A percentile compares a stretch with the other conserved stretches of the same genome.
Evolutionary conservation across 2,113 vertebrate genomes (phyloP).

Genomic region (Hemichromis elongatus): DNA sequence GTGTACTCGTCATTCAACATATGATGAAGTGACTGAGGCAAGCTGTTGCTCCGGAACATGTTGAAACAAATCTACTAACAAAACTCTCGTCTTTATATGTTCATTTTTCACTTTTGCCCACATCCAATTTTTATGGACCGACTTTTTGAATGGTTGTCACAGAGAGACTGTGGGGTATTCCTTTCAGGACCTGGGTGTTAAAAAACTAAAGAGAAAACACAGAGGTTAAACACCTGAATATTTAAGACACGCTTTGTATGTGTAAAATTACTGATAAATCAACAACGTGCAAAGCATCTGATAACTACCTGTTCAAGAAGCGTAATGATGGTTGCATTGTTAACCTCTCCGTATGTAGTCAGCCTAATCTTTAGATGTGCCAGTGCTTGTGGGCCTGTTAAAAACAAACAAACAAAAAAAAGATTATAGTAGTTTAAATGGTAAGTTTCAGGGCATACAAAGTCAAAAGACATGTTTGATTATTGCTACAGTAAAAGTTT

Average conservation of each 20-base stretch:
- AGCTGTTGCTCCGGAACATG: too few species aligned
- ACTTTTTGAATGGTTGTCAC: not conserved
- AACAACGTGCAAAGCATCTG: not conserved
- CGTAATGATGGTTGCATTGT: too few species aligned
- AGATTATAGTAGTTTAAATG: too few species aligned
- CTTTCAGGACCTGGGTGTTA: not conserved
- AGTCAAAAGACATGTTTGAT: too few species aligned
- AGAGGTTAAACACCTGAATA: not conserved
- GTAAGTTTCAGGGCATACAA: too few species aligned
- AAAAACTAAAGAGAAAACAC: constrained; percentile 18
- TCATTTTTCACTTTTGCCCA: not conserved
- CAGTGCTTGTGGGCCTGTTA: too few species aligned
- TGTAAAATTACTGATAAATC: too few species aligned
- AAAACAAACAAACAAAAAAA: not conserved
- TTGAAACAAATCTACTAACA: not conserved
- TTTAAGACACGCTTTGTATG: not conserved
- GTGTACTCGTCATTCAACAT: too few species aligned
- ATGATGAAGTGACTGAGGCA: too few species aligned
- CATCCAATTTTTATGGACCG: not conserved
- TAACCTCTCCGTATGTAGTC: too few species aligned
- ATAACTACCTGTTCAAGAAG: not conserved
- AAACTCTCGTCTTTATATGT: not conserved
- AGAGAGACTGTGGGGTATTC: not conserved
- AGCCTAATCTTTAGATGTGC: too few species aligned
- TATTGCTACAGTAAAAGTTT: too few species aligned